phyloP scores from a whole-genome alignment of 2,797 vertebrate species.

The Furcifer pardalis region DNA sequence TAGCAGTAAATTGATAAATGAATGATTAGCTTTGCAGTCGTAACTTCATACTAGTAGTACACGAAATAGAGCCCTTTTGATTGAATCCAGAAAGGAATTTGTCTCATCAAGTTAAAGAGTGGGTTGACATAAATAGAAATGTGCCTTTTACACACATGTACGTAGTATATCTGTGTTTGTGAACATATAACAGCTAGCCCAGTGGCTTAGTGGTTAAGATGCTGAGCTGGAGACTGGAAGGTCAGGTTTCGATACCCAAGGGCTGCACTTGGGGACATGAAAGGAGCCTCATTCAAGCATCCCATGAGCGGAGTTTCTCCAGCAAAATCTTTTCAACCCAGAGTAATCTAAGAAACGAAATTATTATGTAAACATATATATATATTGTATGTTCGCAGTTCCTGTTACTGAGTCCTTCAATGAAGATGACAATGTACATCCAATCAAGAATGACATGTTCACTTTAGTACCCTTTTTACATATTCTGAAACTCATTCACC shows the following conservation, averaged over 20 bases:
- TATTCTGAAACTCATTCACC: not conserved
- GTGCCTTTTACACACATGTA: too few species aligned
- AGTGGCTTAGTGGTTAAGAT: too few species aligned
- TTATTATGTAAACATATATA: not conserved
- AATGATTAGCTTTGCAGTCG: slow-evolving; percentile 56
- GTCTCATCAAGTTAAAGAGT: not conserved
- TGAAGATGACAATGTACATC: not conserved
- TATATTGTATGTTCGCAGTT: not conserved
- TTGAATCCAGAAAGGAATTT: slow-evolving; percentile 1
- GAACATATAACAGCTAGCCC: too few species aligned
- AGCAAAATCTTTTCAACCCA: too few species aligned
- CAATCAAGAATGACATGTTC: not conserved
- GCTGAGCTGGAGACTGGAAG: too few species aligned
- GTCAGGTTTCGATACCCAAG: too few species aligned
- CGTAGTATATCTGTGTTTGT: too few species aligned
- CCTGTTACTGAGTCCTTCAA: not conserved
- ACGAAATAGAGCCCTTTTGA: not conserved
- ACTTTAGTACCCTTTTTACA: not conserved
- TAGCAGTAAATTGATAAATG: slow-evolving; percentile 57
- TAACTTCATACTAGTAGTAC: slow-evolving; percentile 36
- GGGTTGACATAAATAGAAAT: not conserved
- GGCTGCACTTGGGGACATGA: too few species aligned
- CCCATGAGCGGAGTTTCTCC: too few species aligned
- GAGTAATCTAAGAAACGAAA: too few species aligned
- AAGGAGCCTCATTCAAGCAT: too few species aligned